These are phyloP conservation scores for Gobionotothen gibberifrons DNA, from an alignment of 2,797 vertebrate genomes.

Conservation along the genomic window DNA sequence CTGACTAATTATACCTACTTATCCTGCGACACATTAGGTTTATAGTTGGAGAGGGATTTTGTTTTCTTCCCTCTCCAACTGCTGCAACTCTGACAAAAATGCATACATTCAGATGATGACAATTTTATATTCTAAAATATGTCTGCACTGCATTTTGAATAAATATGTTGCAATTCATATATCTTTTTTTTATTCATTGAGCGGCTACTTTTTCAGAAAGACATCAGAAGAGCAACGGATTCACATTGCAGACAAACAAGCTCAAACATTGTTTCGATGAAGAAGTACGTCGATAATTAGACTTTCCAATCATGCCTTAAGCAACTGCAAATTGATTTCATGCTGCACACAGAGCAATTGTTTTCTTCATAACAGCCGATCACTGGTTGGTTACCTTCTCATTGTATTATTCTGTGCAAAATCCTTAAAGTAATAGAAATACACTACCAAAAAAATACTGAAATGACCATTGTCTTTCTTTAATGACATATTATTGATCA, in stretches of 20 bases:
- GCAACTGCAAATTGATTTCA: background rate
- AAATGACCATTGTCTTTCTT: background rate
- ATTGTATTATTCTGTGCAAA: background rate
- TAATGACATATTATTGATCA: no score
- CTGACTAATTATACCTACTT: slow-evolving; percentile 31
- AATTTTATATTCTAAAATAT: slow-evolving; percentile 8
- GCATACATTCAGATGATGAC: slow-evolving; percentile 4
- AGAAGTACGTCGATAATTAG: background rate
- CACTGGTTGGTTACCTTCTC: background rate
- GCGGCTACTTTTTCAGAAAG: background rate
- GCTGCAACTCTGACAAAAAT: slow-evolving; percentile 25
- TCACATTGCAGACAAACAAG: slow-evolving; percentile 6
- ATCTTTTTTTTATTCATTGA: background rate
- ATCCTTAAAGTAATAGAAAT: background rate
- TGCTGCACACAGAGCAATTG: background rate
- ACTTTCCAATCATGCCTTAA: background rate
- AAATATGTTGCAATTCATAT: slow-evolving; percentile 8
- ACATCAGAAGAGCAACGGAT: background rate
- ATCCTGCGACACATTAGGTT: slow-evolving; percentile 21
- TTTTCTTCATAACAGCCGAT: background rate
- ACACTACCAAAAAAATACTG: background rate
- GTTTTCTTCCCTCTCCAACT: slow-evolving; percentile 22
- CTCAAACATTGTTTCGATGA: background rate
- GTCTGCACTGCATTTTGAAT: background rate
- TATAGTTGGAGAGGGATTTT: slow-evolving; percentile 14